Evolutionary conservation across 2,797 vertebrate genomes (phyloP).

Genomic region (Apodemus agrarius): DNA sequence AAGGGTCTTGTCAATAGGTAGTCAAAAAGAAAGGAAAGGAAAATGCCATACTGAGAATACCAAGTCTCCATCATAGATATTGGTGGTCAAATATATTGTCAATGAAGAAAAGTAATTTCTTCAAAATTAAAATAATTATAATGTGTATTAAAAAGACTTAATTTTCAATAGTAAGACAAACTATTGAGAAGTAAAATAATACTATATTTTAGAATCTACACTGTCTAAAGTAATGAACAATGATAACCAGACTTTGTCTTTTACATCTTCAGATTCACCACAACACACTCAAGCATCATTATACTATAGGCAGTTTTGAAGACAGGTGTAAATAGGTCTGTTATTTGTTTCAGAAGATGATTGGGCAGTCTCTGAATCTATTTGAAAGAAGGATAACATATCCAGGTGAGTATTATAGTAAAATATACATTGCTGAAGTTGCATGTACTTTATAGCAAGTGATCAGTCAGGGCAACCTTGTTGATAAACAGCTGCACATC

Average conservation of each 20-base stretch:
- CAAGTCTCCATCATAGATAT: not conserved
- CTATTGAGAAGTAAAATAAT: not conserved
- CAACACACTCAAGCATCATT: not conserved
- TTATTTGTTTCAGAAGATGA: not conserved
- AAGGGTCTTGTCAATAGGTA: not conserved
- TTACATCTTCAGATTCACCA: not conserved
- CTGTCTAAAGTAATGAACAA: not conserved
- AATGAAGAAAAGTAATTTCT: not conserved
- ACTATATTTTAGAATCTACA: not conserved
- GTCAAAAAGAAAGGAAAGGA: not conserved
- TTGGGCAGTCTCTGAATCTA: not conserved
- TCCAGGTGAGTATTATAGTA: not conserved
- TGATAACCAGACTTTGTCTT: not conserved
- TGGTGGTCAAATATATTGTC: not conserved
- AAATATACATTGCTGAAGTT: not conserved
- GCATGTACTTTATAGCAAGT: not conserved
- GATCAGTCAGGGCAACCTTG: accelerated
- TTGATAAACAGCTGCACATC: not conserved
- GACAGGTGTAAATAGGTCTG: not conserved
- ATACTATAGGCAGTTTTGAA: not conserved
- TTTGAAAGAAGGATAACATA: not conserved
- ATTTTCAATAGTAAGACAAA: not conserved
- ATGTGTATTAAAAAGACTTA: not conserved
- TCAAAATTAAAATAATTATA: not conserved
- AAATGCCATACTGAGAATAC: not conserved